Conservation (phyloP, 2,797 vertebrate genomes). For the Acanthurus lineatus region DNA sequence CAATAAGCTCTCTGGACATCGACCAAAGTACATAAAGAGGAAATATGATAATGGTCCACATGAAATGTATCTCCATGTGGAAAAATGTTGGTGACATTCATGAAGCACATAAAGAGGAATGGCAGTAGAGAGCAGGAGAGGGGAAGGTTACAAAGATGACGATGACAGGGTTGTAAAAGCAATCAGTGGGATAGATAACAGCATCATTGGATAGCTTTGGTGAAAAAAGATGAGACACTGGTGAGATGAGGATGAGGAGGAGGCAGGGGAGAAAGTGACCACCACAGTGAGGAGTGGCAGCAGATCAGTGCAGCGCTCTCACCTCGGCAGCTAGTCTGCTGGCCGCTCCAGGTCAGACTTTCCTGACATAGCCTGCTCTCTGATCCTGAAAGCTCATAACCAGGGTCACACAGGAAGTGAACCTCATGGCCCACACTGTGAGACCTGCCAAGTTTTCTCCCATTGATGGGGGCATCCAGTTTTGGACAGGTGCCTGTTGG, state of each 20-base stretch:
- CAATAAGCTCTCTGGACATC: conserved; percentile 53
- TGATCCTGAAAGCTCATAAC: conserved; percentile 88
- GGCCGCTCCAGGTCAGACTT: conserved; percentile 87
- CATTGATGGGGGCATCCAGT: conserved; percentile 79
- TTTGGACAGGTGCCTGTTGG: conserved; percentile 86
- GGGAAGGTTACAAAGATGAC: conserved; percentile 54
- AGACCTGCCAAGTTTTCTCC: conserved; percentile 87
- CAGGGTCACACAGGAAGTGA: conserved; percentile 88
- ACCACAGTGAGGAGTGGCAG: conserved; percentile 10
- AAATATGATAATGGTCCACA: conserved; percentile 69
- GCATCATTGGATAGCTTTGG: conserved; percentile 52
- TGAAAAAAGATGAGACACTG: conserved; percentile 19
- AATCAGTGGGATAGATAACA: conserved; percentile 66
- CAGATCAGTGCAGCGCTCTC: conserved; percentile 37
- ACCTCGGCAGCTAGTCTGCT: conserved; percentile 88
- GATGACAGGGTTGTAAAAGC: conserved; percentile 68
- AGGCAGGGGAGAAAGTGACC: conserved; percentile 10
- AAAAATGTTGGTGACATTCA: conserved; percentile 54
- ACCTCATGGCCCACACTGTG: conserved; percentile 85
- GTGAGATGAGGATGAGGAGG: conserved; percentile 13
- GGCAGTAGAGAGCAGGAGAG: conserved; percentile 32
- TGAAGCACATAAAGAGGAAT: conserved; percentile 48
- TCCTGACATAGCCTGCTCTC: conserved; percentile 88
- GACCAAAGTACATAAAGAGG: conserved; percentile 56
- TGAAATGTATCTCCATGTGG: conserved; percentile 60